Base-by-base conservation (phyloP, 2,113 vertebrate species). In the Heloderma charlesbogerti region DNA sequence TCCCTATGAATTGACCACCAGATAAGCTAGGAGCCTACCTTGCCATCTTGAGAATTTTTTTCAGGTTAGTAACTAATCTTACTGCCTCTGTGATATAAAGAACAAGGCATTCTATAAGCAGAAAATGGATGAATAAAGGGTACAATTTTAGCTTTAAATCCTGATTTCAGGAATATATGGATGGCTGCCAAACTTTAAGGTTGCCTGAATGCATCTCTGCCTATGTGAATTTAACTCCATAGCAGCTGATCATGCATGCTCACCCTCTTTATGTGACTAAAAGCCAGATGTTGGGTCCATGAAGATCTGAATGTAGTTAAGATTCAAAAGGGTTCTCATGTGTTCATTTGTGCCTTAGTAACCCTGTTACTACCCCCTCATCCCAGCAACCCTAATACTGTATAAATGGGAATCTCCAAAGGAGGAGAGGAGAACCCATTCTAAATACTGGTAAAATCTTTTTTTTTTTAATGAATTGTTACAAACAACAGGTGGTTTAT, bases 401-500 rank as follows among this genome's bases (percentile, higher is more conserved):
- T 95, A 43, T 94, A 97, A 96, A 94, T 94, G 93, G 93, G 94
- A 96, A 94, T 29, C 96, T 97, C 96, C 96, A 90, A 91, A 96
- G 97, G 95, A 60, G 57, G 57, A 8, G 57, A 60, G 94, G 94
- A 90, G 90, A 96, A 93, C 94, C 95, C 97, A 96, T 95, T 96
- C 96, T 96, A 96, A 98, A 97, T 97, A 97, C 95, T 97, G 97
- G 96, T 96, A 95, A 97, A 97, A 97, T 96, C 82, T 57, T 85
- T 96, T 97, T 97, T 96, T 96, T 96, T n/a, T n/a, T n/a, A 97
- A 95, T 93, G 94, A 57, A 95, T 97, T 97, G 94, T 97, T 97
- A 93, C 95, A 34, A 98, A 97, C 96, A 12, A 96, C 97, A 97
- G 96, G 97, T 97, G 97, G 96, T 96, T 97, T 97, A 82, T 97